Conservation (phyloP, 2,797 vertebrate species). For the Acanthornis magna region DNA sequence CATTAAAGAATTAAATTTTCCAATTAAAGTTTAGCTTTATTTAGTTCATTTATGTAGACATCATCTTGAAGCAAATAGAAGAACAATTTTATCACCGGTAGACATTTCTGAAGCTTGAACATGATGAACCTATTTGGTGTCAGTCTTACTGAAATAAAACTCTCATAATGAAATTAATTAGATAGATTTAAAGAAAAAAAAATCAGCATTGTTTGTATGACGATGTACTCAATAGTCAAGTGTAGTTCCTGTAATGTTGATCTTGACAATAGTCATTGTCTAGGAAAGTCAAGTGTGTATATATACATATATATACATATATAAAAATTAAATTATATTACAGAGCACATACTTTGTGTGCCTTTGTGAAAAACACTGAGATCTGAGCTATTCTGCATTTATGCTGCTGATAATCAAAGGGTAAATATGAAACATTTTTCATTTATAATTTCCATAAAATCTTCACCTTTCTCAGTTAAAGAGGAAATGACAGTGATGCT, state of each 20-base stretch:
- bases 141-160: conserved; percentile 28
- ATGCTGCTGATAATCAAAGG: background rate
- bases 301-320: too few species aligned
- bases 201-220: background rate
- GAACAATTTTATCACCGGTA: conserved; percentile 27
- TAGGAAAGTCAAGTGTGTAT: background rate
- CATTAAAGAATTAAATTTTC: conserved; percentile 55
- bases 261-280: background rate
- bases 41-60: conserved; percentile 41
- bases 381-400: background rate
- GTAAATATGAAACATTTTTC: background rate
- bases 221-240: background rate
- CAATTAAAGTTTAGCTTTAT: conserved; percentile 55
- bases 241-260: background rate
- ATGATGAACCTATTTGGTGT: background rate
- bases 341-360: background rate
- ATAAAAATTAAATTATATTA: background rate
- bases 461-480: background rate
- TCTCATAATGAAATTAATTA: conserved; percentile 3
- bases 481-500: background rate
- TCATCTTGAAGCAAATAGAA: conserved; percentile 41
- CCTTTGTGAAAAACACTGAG: background rate
- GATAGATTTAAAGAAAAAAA: background rate
- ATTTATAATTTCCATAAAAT: background rate
- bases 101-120: conserved; percentile 12